Percentiles rank a stretch among this genome's conserved stretches.
phyloP scores from a whole-genome alignment of 1,140 invertebrate genomes.

The Tribolium madens region DNA sequence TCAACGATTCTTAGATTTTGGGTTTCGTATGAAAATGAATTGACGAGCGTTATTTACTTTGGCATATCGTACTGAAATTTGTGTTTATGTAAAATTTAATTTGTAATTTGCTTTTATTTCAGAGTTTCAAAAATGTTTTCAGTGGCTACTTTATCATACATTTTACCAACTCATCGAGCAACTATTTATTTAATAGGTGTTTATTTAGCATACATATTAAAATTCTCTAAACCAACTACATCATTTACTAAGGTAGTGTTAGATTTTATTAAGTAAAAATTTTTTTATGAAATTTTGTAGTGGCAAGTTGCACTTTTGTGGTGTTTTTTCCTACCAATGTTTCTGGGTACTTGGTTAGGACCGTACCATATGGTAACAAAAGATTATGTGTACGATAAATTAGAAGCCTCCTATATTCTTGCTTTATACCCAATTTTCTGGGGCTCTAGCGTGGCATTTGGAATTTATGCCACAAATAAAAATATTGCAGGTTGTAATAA shows the following conservation, averaged over 20 bases:
- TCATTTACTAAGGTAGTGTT: background rate
- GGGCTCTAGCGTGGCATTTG: slow-evolving; percentile 47
- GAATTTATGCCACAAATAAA: slow-evolving; percentile 53
- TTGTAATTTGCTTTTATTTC: slow-evolving; percentile 49
- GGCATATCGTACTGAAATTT: slow-evolving; percentile 74
- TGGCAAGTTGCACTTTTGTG: slow-evolving; percentile 29
- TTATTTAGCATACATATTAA: slow-evolving; percentile 70
- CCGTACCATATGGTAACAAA: slow-evolving; percentile 49
- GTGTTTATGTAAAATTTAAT: slow-evolving; percentile 23
- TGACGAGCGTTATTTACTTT: slow-evolving; percentile 76
- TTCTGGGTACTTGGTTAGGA: slow-evolving; percentile 48
- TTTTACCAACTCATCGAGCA: slow-evolving; percentile 75
- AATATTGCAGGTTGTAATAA: slow-evolving; percentile 51
- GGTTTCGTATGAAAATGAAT: slow-evolving; percentile 70
- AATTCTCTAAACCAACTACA: slow-evolving; percentile 50
- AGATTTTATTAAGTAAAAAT: background rate
- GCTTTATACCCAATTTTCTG: slow-evolving; percentile 56
- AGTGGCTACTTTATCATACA: slow-evolving; percentile 77
- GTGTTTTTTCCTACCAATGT: slow-evolving; percentile 40
- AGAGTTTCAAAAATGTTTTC: slow-evolving; percentile 74
- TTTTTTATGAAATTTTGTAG: slow-evolving; percentile 39
- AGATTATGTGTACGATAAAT: slow-evolving; percentile 51
- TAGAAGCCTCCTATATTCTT: slow-evolving; percentile 50
- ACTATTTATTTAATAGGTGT: slow-evolving; percentile 80
- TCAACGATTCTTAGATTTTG: slow-evolving; percentile 74